Evolutionary conservation across 2,888 invertebrate genomes (phyloP), one percentile per base, ranked within the genome.

Genomic region (Ashinkailepas kermadecensis): DNA sequence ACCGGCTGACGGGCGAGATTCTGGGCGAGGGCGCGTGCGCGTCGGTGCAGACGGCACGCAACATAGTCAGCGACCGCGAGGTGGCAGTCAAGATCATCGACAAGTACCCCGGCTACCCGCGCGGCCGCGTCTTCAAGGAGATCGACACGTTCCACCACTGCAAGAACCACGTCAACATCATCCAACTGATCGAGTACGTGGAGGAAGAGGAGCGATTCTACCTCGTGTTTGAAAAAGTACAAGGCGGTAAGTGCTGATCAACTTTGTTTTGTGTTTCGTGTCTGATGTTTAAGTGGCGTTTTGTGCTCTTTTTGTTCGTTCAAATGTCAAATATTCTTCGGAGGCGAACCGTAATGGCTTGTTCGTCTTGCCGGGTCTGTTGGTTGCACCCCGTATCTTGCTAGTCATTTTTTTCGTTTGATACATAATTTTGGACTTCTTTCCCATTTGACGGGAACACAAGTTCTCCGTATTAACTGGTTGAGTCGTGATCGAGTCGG

Each of bases 61-160:
- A 95, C 88, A 92, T 94, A 86, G 93, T 94, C 89, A 97, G 95
- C 84, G 94, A 94, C 85, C 91, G 94, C 88, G 97, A 98, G 89
- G 98, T 93, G 89, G 99, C 99, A 83, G 99, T 99, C 85, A 99
- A 99, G 84, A 94, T 96, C 87, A 97, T 97, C 87, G 95, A 96
- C 89, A 97, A 97, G 89, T 94, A 95, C 87, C 95, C 95, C 85
- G 95, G 95, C 85, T 96, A 97, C 89, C 95, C 95, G 86, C 92
- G 98, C 86, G 94, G 94, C 87, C 92, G 98, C 87, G 95, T 99
- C 86, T 96, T 98, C 91, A 95, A 97, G 86, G 99, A 99, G 89
- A 97, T 99, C 87, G 98, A 99, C 90, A 98, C 97, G 85, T 98
- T 99, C 91, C 96, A 97, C 90, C 95, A 97, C 89, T 99, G 98